Percentiles rank a stretch among this genome's conserved stretches.
Evolutionary conservation across 2,888 invertebrate genomes (phyloP).

Genomic region (Heterodera filipjevi): DNA sequence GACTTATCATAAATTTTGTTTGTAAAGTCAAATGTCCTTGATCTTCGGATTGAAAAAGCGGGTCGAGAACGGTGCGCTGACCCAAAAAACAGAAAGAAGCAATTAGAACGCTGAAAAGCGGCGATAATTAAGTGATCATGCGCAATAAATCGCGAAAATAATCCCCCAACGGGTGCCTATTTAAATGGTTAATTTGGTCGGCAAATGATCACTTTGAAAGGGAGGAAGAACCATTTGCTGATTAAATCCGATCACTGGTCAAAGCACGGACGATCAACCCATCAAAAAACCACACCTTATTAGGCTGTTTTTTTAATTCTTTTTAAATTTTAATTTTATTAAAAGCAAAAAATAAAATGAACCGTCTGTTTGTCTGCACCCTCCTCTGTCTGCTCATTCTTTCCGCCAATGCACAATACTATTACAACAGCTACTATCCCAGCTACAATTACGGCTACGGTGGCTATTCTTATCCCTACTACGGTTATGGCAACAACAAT

Average conservation of each 20-base stretch:
- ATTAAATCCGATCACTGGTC: not conserved
- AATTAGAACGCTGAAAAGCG: not conserved
- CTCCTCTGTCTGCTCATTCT: not conserved
- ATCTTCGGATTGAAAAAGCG: not conserved
- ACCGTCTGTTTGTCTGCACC: constrained; percentile 5
- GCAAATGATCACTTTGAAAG: not conserved
- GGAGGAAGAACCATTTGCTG: not conserved
- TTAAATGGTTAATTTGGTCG: not conserved
- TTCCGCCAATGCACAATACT: not conserved
- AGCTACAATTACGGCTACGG: constrained; percentile 2
- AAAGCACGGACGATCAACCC: too few relatives aligned
- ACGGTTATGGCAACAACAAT: constrained; percentile 8
- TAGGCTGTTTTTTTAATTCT: not conserved
- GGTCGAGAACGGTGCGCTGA: not conserved
- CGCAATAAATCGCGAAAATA: not conserved
- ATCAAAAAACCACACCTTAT: not conserved
- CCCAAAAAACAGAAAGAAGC: not conserved
- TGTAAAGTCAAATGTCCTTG: not conserved
- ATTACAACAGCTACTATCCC: constrained; percentile 8
- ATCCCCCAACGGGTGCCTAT: not conserved
- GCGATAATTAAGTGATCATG: not conserved
- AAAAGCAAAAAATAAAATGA: not conserved
- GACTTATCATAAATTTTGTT: not conserved
- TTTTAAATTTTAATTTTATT: not conserved
- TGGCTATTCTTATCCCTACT: not conserved